A percentile compares a stretch with the other conserved stretches of the same genome.
These are phyloP conservation scores for Trypoxylon attenuatum DNA, from an alignment of 2,888 invertebrate species.

Conservation along the genomic window DNA sequence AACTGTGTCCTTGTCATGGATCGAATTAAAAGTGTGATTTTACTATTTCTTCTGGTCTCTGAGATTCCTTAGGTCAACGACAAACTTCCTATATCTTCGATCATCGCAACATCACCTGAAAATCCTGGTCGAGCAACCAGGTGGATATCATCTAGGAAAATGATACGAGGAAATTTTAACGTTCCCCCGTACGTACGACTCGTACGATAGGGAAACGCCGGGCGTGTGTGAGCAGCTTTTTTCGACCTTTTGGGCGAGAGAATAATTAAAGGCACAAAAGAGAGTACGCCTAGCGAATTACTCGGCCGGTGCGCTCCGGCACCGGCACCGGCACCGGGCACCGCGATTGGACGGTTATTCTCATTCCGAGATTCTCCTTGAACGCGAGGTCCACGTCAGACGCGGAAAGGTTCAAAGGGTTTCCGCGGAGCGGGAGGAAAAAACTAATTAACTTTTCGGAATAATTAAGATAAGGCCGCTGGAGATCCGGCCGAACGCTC, in stretches of 20 bases:
- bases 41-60: slow-evolving; percentile 3
- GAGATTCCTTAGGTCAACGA: slow-evolving; percentile 19
- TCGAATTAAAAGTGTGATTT: no score
- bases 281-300: slow-evolving; percentile 59
- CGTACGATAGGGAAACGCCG: slow-evolving; percentile 32
- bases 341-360: slow-evolving; percentile 62
- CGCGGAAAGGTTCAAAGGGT: slow-evolving; percentile 65
- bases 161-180: slow-evolving; percentile 50
- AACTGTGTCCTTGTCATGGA: no score
- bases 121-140: slow-evolving; percentile 39
- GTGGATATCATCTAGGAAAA: slow-evolving; percentile 47
- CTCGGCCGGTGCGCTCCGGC: slow-evolving; percentile 49
- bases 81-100: slow-evolving; percentile 6
- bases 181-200: slow-evolving; percentile 26
- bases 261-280: slow-evolving; percentile 62
- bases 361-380: slow-evolving; percentile 61
- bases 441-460: slow-evolving; percentile 72
- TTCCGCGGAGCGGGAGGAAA: slow-evolving; percentile 60
- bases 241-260: slow-evolving; percentile 52
- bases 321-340: slow-evolving; percentile 21
- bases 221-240: slow-evolving; percentile 43
- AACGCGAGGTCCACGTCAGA: slow-evolving; percentile 61
- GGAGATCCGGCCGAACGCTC: slow-evolving; percentile 64
- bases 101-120: no score
- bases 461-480: slow-evolving; percentile 71